A percentile compares a stretch with the other conserved stretches of the same genome.
Evolutionary conservation across 2,797 vertebrate genomes (phyloP).

Genomic region (Siniperca scherzeri): DNA sequence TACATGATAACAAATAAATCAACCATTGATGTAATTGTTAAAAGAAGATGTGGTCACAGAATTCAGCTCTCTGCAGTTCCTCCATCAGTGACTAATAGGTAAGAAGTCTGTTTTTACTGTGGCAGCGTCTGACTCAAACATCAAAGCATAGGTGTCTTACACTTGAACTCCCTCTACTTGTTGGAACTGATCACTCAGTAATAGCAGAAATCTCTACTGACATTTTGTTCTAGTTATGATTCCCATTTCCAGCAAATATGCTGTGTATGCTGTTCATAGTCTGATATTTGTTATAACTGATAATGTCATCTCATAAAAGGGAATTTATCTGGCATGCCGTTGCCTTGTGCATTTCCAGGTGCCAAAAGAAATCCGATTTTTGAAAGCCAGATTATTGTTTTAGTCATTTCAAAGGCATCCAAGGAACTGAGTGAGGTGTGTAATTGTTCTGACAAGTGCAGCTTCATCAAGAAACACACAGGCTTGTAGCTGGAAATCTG

Average conservation of each 20-base stretch:
- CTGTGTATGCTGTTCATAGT: neutral
- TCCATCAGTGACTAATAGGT: neutral
- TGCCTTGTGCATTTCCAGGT: neutral
- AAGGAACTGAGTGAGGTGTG: neutral
- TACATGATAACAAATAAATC: neutral
- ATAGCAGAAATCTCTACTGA: neutral
- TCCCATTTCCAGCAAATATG: neutral
- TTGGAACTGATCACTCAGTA: neutral
- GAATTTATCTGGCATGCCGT: neutral
- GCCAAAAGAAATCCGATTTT: neutral
- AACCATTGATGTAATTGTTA: neutral
- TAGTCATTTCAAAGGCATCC: neutral
- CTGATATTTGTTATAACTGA: neutral
- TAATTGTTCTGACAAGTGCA: neutral
- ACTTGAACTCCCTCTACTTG: neutral
- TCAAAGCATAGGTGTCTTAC: neutral
- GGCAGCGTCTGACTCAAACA: neutral
- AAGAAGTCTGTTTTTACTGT: neutral
- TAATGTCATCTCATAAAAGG: neutral
- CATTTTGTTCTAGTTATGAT: neutral
- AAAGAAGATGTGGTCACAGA: neutral
- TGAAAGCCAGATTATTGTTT: neutral
- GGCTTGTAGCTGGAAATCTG: neutral
- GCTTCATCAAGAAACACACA: conserved; percentile 3
- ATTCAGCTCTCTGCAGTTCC: neutral